These are phyloP conservation scores for Pseudoatta argentina DNA, from an alignment of 1,140 invertebrate genomes.

Conservation along the genomic window DNA sequence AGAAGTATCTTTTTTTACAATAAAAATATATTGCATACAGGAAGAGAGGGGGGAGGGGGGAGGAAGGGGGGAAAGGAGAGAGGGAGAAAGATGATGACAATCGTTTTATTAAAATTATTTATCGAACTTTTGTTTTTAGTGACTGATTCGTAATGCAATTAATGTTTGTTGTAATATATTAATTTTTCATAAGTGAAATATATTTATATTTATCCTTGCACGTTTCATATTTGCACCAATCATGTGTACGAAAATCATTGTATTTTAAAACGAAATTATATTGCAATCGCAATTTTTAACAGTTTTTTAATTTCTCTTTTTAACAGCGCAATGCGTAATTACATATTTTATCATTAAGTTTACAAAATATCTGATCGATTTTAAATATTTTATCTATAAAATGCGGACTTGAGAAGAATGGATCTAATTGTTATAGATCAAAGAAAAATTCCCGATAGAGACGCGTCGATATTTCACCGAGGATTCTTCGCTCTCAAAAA, in stretches of 20 bases:
- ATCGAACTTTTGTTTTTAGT: conserved; percentile 5
- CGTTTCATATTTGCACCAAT: neutral
- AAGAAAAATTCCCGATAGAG: conserved; percentile 35
- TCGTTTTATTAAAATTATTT: conserved; percentile 2
- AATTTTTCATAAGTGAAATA: neutral
- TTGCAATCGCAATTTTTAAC: conserved; percentile 15
- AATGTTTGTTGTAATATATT: neutral
- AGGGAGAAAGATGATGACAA: neutral
- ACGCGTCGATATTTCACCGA: conserved; percentile 44
- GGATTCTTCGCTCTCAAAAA: conserved; percentile 37
- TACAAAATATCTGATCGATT: neutral
- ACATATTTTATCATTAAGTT: neutral
- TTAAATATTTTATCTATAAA: conserved; percentile 12
- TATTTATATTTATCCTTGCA: neutral
- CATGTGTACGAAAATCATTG: neutral
- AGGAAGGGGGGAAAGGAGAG: too few relatives aligned
- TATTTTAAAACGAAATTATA: conserved; percentile 4
- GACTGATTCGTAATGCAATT: neutral
- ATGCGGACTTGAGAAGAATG: neutral
- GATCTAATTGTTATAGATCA: conserved; percentile 31
- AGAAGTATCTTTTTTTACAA: neutral
- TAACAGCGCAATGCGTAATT: neutral
- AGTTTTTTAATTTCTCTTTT: conserved; percentile 9
- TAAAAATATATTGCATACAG: conserved; percentile 1
- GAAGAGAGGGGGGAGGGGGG: too few relatives aligned